phyloP scores from a whole-genome alignment of 2,888 invertebrate genomes.

The Punctoribates punctum region DNA sequence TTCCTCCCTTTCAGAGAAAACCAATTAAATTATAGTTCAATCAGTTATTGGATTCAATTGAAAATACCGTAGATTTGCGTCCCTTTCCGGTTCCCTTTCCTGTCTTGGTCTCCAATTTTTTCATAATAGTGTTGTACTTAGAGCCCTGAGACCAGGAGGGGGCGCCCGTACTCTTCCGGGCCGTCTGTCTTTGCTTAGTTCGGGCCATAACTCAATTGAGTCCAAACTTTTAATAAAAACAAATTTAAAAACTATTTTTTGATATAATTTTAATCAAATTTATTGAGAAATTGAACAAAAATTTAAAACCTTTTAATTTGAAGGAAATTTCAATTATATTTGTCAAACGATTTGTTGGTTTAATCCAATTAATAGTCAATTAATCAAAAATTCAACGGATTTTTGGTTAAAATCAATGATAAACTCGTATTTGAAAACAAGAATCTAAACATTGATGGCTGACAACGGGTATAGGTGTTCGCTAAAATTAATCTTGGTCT shows the following conservation, averaged over 20 bases:
- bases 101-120: conserved; percentile 32
- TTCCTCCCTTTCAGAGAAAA: conserved; percentile 1
- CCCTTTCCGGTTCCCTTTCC: conserved; percentile 31
- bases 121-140: neutral
- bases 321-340: too few species aligned
- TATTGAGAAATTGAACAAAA: too few species aligned
- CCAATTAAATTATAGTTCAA: neutral
- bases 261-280: neutral
- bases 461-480: too few species aligned
- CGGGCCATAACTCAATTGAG: conserved; percentile 1
- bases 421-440: too few species aligned
- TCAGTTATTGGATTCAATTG: neutral
- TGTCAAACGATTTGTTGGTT: too few species aligned
- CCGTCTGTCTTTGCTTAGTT: conserved; percentile 27
- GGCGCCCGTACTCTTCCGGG: conserved; percentile 22
- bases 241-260: neutral
- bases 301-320: too few species aligned
- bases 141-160: neutral
- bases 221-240: neutral
- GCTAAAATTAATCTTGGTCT: too few species aligned
- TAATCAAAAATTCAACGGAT: too few species aligned
- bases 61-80: conserved; percentile 9
- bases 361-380: too few species aligned
- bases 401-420: too few species aligned
- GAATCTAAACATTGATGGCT: too few species aligned